phyloP scores from a whole-genome alignment of 2,888 invertebrate species.

The Lithophane leautieri region DNA sequence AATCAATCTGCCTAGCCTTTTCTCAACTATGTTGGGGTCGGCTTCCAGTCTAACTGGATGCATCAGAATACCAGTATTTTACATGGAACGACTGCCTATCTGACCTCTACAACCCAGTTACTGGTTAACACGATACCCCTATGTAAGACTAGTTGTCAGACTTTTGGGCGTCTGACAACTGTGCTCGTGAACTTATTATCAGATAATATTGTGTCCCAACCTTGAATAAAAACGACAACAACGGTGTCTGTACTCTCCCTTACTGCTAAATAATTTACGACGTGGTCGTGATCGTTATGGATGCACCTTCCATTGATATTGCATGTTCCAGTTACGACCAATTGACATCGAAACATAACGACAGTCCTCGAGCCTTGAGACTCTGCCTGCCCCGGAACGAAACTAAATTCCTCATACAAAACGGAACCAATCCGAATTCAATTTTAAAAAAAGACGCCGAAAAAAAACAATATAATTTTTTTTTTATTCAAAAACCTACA shows the following conservation, averaged over 20 bases:
- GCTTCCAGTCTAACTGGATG: neutral
- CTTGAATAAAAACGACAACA: neutral
- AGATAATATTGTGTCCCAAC: neutral
- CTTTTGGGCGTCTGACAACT: neutral
- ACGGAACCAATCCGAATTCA: constrained; percentile 63
- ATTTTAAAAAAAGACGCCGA: constrained; percentile 63
- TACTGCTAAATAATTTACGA: constrained; percentile 38
- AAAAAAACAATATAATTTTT: constrained; percentile 76
- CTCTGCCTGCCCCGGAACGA: neutral
- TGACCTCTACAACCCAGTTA: neutral
- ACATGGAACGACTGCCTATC: neutral
- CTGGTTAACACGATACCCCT: neutral
- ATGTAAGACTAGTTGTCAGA: neutral
- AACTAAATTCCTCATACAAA: constrained; percentile 32
- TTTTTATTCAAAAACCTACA: constrained; percentile 74
- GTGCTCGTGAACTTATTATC: neutral
- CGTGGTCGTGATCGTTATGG: constrained; percentile 30
- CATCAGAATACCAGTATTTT: neutral
- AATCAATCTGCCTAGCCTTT: neutral
- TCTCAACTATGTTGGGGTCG: neutral
- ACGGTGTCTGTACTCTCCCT: constrained; percentile 6
- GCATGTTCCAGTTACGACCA: constrained; percentile 32
- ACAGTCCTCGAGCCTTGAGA: neutral
- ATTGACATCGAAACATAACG: constrained; percentile 10
- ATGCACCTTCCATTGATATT: constrained; percentile 40